Percentiles rank a stretch among this genome's conserved stretches.
phyloP scores from a whole-genome alignment of 2,797 vertebrate genomes.

The Syndactyla subalaris region DNA sequence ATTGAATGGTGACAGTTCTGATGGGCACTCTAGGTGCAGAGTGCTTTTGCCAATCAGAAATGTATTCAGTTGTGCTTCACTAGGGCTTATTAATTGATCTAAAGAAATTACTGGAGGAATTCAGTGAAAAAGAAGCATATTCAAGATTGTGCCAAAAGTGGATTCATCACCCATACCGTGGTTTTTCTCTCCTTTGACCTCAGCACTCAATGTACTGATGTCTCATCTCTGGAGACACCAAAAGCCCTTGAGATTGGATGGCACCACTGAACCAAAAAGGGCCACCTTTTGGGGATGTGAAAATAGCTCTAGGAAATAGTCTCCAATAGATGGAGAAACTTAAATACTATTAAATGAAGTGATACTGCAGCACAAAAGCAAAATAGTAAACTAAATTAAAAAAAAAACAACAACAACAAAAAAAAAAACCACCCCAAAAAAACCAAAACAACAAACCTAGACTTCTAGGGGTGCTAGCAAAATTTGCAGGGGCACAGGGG shows the following conservation, averaged over 20 bases:
- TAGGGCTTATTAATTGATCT: background rate
- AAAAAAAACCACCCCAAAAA: too few relatives aligned
- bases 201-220: background rate
- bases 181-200: background rate
- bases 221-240: too few relatives aligned
- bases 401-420: too few relatives aligned
- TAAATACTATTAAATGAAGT: background rate
- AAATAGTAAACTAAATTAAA: background rate
- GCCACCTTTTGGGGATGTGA: too few relatives aligned
- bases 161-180: background rate
- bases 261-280: background rate
- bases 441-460: too few relatives aligned
- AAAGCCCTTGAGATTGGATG: background rate
- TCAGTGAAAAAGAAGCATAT: background rate
- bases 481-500: fast-evolving
- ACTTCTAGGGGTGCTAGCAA: background rate
- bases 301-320: background rate
- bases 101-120: background rate
- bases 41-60: conserved; percentile 15
- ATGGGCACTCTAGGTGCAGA: background rate
- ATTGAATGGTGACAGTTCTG: background rate
- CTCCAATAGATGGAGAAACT: background rate
- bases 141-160: background rate
- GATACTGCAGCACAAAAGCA: background rate
- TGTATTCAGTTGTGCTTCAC: background rate